Base-by-base conservation (phyloP, 2,797 vertebrate genomes). In the Acanthurus leucopareius region DNA sequence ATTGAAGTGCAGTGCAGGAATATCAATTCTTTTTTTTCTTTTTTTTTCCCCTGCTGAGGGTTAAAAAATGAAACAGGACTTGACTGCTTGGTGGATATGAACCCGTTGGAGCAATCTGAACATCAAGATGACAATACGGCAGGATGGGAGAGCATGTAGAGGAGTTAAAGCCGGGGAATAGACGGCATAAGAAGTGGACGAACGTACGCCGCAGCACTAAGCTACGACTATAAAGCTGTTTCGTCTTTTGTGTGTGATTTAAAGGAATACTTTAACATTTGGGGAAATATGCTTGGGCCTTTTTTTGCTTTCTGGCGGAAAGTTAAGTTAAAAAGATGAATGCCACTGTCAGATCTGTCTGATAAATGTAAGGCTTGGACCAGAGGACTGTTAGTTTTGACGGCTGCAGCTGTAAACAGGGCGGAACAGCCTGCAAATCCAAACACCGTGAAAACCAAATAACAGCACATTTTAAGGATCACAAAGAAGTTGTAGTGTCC, bases 1-100 rank as follows among this genome's bases (percentile, higher is more conserved):
- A 93, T 93, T 93, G 92, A 91, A 93, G 92, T 90, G 87, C 88
- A 66, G 86, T 45, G 60, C 74, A 70, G 71, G 91, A 94, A 93
- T 93, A 92, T 89, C 85, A 92, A 87, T 91, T 80, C 58, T 68
- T 74, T 80, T 65, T 72, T 79, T 64, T 68, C 73, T 80, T 65
- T 72, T 79, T 64, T 73, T 42, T 49, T n/a, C 4, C 38, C 42
- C 59, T 63, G 68, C 84, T 76, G 83, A 79, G 74, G 77, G 64
- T 85, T 88, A 56, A 77, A 73, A 91, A 88, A 84, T 80, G 79
- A 88, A 92, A 90, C 60, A 63, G 60, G 83, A 88, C 79, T 82
- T 67, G 76, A 81, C 80, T 79, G 71, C 72, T 78, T n/a, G 69
- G 70, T 78, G 82, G 80, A 91, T 84, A 82, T 83, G 87, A 92